phyloP scores from a whole-genome alignment of 2,797 vertebrate genomes.

The Malurus leucopterus region DNA sequence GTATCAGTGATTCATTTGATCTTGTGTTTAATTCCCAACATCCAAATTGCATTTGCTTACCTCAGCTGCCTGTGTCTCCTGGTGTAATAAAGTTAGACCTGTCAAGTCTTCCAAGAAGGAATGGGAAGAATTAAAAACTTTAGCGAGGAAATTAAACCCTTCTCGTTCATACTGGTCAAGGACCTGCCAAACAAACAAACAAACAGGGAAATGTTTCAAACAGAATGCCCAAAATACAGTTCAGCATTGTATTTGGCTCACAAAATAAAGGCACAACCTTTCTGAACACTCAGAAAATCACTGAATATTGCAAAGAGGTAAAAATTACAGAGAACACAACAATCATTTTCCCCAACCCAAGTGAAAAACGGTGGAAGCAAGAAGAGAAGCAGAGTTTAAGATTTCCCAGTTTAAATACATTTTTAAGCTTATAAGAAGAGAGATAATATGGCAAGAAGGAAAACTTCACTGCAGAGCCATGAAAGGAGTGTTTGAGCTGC shows the following conservation, averaged over 20 bases:
- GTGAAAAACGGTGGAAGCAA: not conserved
- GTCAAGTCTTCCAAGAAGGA: constrained; percentile 97
- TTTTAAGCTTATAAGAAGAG: not conserved
- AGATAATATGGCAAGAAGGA: not conserved
- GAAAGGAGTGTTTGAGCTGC: not conserved
- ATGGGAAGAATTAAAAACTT: constrained; percentile 98
- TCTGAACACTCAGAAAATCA: not conserved
- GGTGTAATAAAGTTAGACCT: constrained; percentile 91
- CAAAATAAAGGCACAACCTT: not conserved
- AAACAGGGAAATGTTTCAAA: not conserved
- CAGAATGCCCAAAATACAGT: not conserved
- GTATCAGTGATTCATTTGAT: not conserved
- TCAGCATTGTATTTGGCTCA: not conserved
- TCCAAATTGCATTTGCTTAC: constrained; percentile 67
- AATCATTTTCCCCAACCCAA: not conserved
- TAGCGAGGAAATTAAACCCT: constrained; percentile 90
- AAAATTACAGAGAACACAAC: not conserved
- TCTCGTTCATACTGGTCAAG: constrained; percentile 91
- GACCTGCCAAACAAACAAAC: constrained; percentile 77
- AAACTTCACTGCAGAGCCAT: not conserved
- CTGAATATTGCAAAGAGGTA: not conserved
- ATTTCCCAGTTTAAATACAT: not conserved
- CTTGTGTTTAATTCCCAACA: not conserved
- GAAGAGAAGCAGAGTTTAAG: not conserved
- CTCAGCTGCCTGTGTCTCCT: constrained; percentile 97